A percentile compares a stretch with the other conserved stretches of the same genome.
These are phyloP conservation scores for Etheostoma cragini DNA, from an alignment of 2,113 vertebrate genomes.

Conservation along the genomic window DNA sequence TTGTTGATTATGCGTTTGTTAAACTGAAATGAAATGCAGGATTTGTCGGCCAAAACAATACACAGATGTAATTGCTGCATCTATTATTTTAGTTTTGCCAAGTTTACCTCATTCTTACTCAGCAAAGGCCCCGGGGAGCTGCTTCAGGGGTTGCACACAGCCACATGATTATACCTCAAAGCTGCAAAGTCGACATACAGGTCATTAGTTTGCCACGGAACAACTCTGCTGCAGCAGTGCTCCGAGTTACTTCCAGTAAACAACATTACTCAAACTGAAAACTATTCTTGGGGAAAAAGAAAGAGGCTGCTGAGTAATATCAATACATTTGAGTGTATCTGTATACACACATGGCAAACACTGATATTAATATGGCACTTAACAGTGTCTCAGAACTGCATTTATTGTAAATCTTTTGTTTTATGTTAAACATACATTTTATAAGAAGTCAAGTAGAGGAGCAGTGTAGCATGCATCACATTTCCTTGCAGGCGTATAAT, in stretches of 20 bases:
- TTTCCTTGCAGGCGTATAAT: slow-evolving; percentile 82
- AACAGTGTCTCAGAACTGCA: slow-evolving; percentile 54
- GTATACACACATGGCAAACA: slow-evolving; percentile 39
- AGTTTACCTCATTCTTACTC: slow-evolving; percentile 45
- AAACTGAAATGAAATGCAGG: slow-evolving; percentile 10
- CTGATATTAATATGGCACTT: slow-evolving; percentile 59
- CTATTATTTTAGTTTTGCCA: slow-evolving; percentile 33
- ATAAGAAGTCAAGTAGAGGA: slow-evolving; percentile 78
- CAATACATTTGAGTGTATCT: slow-evolving; percentile 13
- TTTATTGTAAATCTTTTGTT: slow-evolving; percentile 74
- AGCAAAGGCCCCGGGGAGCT: slow-evolving; percentile 22
- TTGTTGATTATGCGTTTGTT: slow-evolving; percentile 9
- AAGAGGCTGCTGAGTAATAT: slow-evolving; percentile 28
- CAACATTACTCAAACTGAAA: slow-evolving; percentile 37
- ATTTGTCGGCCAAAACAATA: slow-evolving; percentile 11
- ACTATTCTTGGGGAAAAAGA: slow-evolving; percentile 15
- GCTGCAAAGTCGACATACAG: slow-evolving; percentile 51
- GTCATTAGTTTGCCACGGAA: slow-evolving; percentile 47
- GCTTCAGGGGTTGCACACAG: slow-evolving; percentile 34
- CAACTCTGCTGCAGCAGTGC: slow-evolving; percentile 21
- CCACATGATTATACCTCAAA: slow-evolving; percentile 49
- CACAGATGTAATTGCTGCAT: slow-evolving; percentile 25
- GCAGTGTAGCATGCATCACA: slow-evolving; percentile 81
- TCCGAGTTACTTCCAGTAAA: slow-evolving; percentile 36
- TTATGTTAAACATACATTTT: slow-evolving; percentile 78